These are phyloP conservation scores for Delia radicum DNA, from an alignment of 1,140 invertebrate species.

Conservation along the genomic window DNA sequence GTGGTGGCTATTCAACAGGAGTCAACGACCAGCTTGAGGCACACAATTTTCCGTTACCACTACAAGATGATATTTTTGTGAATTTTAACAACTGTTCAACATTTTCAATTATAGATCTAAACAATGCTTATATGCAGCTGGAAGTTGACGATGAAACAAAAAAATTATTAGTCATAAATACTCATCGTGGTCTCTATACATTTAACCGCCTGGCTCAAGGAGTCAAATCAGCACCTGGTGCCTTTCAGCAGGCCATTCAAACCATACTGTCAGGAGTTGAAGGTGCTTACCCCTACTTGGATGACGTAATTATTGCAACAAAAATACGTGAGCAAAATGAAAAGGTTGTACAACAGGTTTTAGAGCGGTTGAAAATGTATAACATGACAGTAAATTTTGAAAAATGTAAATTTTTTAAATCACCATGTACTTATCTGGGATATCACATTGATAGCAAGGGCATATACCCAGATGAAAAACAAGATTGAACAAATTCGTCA, in stretches of 20 bases:
- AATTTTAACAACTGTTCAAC: background rate
- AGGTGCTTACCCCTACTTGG: background rate
- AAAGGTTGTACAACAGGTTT: background rate
- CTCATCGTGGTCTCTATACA: background rate
- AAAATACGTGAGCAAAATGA: slow-evolving; percentile 44
- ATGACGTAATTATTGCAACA: background rate
- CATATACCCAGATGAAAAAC: too few species aligned
- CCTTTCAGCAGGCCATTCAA: background rate
- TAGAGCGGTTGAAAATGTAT: background rate
- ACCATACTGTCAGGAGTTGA: background rate
- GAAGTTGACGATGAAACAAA: background rate
- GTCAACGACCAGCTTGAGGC: slow-evolving; percentile 15
- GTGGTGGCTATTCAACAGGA: slow-evolving; percentile 30
- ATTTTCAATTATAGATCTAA: background rate
- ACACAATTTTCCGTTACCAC: slow-evolving; percentile 25
- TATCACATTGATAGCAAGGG: too few species aligned
- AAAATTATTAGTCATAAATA: slow-evolving; percentile 16
- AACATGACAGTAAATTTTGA: background rate
- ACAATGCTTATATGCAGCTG: slow-evolving; percentile 5
- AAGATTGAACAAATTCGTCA: too few species aligned
- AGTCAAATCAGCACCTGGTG: background rate
- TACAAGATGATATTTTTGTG: slow-evolving; percentile 23
- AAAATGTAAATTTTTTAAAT: too few species aligned
- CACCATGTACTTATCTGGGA: background rate
- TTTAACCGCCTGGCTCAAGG: slow-evolving; percentile 4